These are phyloP conservation scores for Verasper variegatus DNA, from an alignment of 2,113 vertebrate species.

Conservation along the genomic window DNA sequence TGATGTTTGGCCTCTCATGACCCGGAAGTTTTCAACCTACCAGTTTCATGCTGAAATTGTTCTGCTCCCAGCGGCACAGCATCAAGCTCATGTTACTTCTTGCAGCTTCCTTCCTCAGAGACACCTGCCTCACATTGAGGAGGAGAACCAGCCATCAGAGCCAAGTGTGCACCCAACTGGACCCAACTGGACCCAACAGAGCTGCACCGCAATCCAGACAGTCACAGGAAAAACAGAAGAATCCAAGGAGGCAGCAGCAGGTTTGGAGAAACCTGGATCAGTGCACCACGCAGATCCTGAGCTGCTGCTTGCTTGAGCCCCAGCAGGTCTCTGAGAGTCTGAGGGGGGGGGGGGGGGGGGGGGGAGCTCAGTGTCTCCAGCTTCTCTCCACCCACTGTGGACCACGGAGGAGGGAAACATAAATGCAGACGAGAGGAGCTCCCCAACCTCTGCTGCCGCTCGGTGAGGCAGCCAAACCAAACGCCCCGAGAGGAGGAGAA, in stretches of 20 bases:
- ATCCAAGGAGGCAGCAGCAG: conserved; percentile 26
- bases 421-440: conserved; percentile 65
- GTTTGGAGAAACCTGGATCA: conserved; percentile 23
- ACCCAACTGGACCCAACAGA: conserved; percentile 8
- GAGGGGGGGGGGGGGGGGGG: conserved; percentile 3
- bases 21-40: conserved; percentile 79
- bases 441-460: conserved; percentile 46
- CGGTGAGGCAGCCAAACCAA: conserved; percentile 79
- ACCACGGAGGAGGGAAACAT: conserved; percentile 69
- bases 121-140: conserved; percentile 79
- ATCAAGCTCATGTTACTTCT: conserved; percentile 86
- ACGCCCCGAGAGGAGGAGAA: conserved; percentile 45
- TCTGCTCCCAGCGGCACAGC: conserved; percentile 93
- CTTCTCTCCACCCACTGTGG: conserved; percentile 63
- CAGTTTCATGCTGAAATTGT: conserved; percentile 93
- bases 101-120: conserved; percentile 34
- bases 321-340: conserved; percentile 60
- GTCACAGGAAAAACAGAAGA: neutral
- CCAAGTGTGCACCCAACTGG: neutral
- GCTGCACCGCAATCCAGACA: neutral
- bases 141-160: conserved; percentile 42
- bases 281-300: conserved; percentile 32
- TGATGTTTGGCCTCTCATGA: conserved; percentile 24
- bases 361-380: conserved; percentile 46
- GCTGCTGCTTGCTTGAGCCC: conserved; percentile 52